Base-by-base conservation (phyloP, 2,888 invertebrate species). In the Meiosimyza platycephala region DNA sequence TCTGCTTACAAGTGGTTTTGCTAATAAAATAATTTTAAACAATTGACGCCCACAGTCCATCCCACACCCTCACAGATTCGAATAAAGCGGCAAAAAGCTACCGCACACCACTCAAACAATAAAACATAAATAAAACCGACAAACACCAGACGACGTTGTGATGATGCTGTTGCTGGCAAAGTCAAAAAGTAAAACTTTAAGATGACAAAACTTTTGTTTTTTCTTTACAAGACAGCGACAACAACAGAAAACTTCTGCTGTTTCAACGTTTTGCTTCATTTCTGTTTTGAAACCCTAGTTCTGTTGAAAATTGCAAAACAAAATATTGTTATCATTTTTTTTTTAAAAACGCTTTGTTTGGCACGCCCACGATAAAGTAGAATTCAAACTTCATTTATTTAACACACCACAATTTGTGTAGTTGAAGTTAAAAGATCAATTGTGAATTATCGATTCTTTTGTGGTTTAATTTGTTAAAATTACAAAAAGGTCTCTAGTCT, bases 1-100 rank as follows among this genome's bases (percentile, higher is more conserved):
- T 70, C 70, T 62, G 70, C 70, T 70, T 70, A 70, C 70, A 70
- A 70, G 70, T 70, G 70, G 70, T 54, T 70, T 70, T 57, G n/a
- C 62, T 62, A 70, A 70, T 70, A 60, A 60, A 70, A 70, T 62
- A 16, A 70, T 52, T 51, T 62, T 62, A 40, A 54, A 40, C 62
- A 52, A 70, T 54, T 70, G 62, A 52, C 62, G 54, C 60, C 59
- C 22, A 40, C 40, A 52, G 33, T 62, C 40, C 40, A 40, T 9
- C 40, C 40, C 40, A 6, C 6, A 40, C 9, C 40, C 40, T 40
- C 40, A 40, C 40, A 6, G 40, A 40, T 40, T 40, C 40, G 40
- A 40, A 40, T 9, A 40, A 40, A 40, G 9, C 6, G 40, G 40
- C 40, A 40, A 40, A 40, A 40, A 40, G 40, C 40, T 40, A 18